Base-by-base conservation (phyloP, 2,888 invertebrate genomes). In the Phorcus lineatus region DNA sequence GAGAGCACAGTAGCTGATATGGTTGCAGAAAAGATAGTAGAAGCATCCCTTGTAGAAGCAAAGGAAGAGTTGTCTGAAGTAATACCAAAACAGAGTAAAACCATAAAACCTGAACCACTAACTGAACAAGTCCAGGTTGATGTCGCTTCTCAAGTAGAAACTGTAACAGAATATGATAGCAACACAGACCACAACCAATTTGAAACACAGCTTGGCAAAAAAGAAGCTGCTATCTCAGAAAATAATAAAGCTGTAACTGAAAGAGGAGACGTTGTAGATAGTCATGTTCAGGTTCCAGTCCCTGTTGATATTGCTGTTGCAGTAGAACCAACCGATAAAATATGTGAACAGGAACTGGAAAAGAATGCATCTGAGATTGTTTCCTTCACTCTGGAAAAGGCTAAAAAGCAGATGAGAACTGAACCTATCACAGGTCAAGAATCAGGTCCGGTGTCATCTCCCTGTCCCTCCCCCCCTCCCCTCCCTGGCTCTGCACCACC, bases 151-250 rank as follows among this genome's bases (percentile, higher is more conserved):
- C 24, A 31, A 31, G 67, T 17, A 67, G 31, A 83, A 36, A 55
- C 81, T 36, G 77, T 80, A 47, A 70, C 81, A 54, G 80, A 81
- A 54, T 28, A 57, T 52, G 40, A 16, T 19, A 57, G 16, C 4
- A 77, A 19, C 36, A 40, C 53, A 66, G n/a, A n/a, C n/a, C n/a
- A n/a, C n/a, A 70, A 70, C 81, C 78, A 78, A 17, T 31, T 52
- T 22, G 70, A 54, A 13, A 11, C 47, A 83, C 84, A 85, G 81
- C 31, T 80, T 19, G 82, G 82, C 82, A 81, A 82, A 83, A 82
- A 84, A 47, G 57, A 66, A 53, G 79, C 76, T 80, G 81, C 81
- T 40, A 47, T 67, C 3, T 55, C 82, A 80, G 78, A 52, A 52
- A n/a, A 7, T 19, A 47, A 57, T 24, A 77, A 53, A 75, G 78